Evolutionary conservation across 2,113 vertebrate genomes (phyloP).

Genomic region (Lutjanus erythropterus): DNA sequence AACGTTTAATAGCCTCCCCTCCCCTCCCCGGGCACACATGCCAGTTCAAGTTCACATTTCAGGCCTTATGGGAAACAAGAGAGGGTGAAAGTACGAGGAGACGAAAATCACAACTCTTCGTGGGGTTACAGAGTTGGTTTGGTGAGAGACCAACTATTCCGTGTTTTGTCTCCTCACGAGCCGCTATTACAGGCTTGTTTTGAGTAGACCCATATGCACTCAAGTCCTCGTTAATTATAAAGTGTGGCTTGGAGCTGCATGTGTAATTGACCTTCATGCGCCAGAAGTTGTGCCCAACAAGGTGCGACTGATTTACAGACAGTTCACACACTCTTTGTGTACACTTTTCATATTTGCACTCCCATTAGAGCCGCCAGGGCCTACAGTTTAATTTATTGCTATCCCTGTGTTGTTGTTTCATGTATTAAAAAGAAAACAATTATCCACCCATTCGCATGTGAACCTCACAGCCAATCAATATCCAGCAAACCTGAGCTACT

Average conservation of each 20-base stretch:
- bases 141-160: constrained; percentile 64
- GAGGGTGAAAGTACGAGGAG: constrained; percentile 29
- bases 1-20: constrained; percentile 55
- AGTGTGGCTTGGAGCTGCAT: constrained; percentile 20
- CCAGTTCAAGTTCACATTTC: constrained; percentile 63
- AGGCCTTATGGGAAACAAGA: constrained; percentile 54
- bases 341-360: constrained; percentile 27
- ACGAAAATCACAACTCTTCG: constrained; percentile 45
- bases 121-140: constrained; percentile 56
- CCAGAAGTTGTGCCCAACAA: constrained; percentile 36
- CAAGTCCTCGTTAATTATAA: constrained; percentile 58
- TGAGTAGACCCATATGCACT: constrained; percentile 48
- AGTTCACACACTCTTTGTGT: constrained; percentile 7
- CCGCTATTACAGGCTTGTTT: constrained; percentile 57
- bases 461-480: background rate
- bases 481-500: background rate
- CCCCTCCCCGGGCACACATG: constrained; percentile 45
- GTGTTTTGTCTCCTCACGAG: constrained; percentile 64
- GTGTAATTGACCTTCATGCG: constrained; percentile 54
- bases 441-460: background rate
- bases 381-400: background rate
- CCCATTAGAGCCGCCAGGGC: background rate
- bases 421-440: background rate
- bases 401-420: background rate
- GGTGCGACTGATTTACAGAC: constrained; percentile 48